Evolutionary conservation across 2,797 vertebrate genomes (phyloP), one percentile per base, ranked within the genome.

Genomic region (Hypotaenidia philippensis): DNA sequence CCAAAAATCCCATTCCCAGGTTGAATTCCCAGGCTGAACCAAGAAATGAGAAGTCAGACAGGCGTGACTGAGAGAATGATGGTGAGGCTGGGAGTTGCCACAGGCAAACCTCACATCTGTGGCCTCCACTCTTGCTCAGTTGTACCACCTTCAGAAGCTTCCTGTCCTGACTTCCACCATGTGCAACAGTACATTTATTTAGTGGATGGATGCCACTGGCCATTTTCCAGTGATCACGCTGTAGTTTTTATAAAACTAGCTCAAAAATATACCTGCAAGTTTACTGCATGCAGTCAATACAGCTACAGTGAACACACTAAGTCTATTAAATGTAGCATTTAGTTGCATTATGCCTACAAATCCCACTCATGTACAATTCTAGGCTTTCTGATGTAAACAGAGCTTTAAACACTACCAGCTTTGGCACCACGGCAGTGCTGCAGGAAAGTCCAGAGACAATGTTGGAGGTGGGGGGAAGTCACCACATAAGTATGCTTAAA

Each of bases 61-160:
- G 31, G 38, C 55, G 50, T 0, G 0, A 14, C 9, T 60, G 32
- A 7, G 15, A 81, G 19, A 89, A 59, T 6, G 7, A 29, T 44
- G 22, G 8, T 38, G 45, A 47, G 5, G 10, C 3, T 64, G 22
- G 41, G 18, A 79, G 19, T 22, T 38, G 6, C 36, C 22, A 8
- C 15, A 53, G 36, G 4, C 45, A 89, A 71, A 64, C 47, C 12
- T 65, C n/a, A 45, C 6, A 5, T 38, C 19, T 25, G 3, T 13
- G 15, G 52, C 21, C 20, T 65, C 36, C 44, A 76, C 7, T 9
- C 44, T 32, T 49, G 26, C 36, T 88, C 49, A 82, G 49, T 17
- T 26, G 5, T 29, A 55, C 5, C 27, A 45, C 26, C 36, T 68
- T 64, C 10, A 56, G 19, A 66, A 66, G 19, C 1, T 56, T 64